phyloP scores from a whole-genome alignment of 1,140 invertebrate genomes.

The Gonatopus flavifemur region DNA sequence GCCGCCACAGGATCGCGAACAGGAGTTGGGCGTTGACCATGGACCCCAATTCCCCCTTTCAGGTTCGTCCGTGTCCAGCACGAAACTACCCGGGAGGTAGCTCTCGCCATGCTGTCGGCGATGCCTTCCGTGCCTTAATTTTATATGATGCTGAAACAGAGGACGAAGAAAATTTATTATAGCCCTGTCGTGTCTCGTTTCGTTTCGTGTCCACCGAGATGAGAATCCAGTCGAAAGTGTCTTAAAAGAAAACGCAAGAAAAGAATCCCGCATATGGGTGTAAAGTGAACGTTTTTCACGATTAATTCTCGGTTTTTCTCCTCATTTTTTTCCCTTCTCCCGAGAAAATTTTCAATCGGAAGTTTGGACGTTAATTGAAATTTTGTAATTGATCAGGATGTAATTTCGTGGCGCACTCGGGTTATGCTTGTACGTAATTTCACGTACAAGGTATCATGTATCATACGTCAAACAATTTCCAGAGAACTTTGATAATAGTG shows the following conservation, averaged over 20 bases:
- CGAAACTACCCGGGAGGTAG: slow-evolving; percentile 67
- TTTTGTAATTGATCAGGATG: no score
- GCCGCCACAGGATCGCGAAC: slow-evolving; percentile 87
- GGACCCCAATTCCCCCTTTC: slow-evolving; percentile 69
- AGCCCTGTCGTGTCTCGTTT: background rate
- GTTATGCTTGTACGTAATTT: no score
- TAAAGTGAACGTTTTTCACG: background rate
- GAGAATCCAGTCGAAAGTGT: no score
- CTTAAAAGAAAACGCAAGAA: no score
- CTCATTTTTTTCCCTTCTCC: no score
- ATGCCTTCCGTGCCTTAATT: slow-evolving; percentile 61
- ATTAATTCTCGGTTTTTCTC: no score
- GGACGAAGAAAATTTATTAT: slow-evolving; percentile 18
- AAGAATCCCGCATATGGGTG: background rate
- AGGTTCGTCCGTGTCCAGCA: slow-evolving; percentile 66
- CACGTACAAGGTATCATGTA: no score
- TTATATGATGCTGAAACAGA: slow-evolving; percentile 55
- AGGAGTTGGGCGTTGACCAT: slow-evolving; percentile 76
- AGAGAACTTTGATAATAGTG: no score
- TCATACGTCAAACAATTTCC: no score
- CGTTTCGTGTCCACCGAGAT: background rate
- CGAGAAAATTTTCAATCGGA: no score
- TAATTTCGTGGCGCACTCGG: no score
- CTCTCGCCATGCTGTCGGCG: slow-evolving; percentile 74
- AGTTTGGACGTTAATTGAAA: no score